Conservation (phyloP, 2,888 invertebrate species). For the Dyspetes luteomarginatus region DNA sequence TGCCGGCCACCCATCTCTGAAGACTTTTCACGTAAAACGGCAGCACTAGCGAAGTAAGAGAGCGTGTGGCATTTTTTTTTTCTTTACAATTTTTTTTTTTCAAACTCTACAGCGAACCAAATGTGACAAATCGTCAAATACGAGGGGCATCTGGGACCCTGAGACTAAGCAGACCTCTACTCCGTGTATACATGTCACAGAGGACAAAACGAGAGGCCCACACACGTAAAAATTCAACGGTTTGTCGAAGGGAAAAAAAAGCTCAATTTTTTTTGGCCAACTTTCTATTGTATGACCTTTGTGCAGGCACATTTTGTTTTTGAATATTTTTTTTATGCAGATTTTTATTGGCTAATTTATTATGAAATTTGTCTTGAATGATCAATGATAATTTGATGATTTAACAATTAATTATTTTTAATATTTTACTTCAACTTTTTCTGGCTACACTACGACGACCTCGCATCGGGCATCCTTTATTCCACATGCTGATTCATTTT, state of each 20-base stretch:
- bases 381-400: no score
- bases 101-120: slow-evolving; percentile 29
- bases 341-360: no score
- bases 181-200: slow-evolving; percentile 14
- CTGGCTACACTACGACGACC: no score
- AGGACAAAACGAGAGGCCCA: slow-evolving; percentile 32
- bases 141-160: slow-evolving; percentile 72
- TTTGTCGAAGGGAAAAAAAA: neutral
- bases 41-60: no score
- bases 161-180: slow-evolving; percentile 76
- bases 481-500: no score
- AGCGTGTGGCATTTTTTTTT: slow-evolving; percentile 31
- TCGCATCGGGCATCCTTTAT: no score
- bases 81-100: slow-evolving; percentile 1
- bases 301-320: neutral
- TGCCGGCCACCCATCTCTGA: slow-evolving; percentile 39
- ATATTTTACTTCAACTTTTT: no score
- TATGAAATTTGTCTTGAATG: no score
- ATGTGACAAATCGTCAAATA: slow-evolving; percentile 60
- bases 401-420: no score
- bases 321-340: no score
- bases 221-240: slow-evolving; percentile 27
- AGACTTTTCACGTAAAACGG: neutral
- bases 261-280: neutral
- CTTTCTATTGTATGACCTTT: neutral